Conservation (phyloP, 2,888 invertebrate genomes). For the Cabera pusaria region DNA sequence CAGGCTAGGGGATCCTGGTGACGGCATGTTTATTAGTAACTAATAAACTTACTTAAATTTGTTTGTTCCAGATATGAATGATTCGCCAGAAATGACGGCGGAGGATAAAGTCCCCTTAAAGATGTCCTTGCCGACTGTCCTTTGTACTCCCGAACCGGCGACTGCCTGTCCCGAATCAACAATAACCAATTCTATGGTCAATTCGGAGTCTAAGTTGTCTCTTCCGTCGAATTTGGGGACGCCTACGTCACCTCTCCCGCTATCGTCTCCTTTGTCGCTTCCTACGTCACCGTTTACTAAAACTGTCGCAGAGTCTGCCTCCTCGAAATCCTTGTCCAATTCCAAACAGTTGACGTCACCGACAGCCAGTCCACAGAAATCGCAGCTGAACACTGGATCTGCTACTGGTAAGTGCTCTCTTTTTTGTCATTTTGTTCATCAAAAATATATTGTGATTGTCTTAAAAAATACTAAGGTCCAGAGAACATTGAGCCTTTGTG, state of each 20-base stretch:
- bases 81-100: constrained; percentile 47
- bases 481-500: too few species aligned
- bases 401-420: constrained; percentile 68
- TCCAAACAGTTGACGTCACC: constrained; percentile 35
- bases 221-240: constrained; percentile 67
- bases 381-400: constrained; percentile 52
- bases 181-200: constrained; percentile 47
- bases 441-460: too few species aligned
- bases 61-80: constrained; percentile 59
- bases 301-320: constrained; percentile 45
- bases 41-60: too few species aligned
- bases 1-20: too few species aligned
- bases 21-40: too few species aligned
- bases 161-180: constrained; percentile 44
- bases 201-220: constrained; percentile 68
- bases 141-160: constrained; percentile 56
- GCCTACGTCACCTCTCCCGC: constrained; percentile 63
- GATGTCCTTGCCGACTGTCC: constrained; percentile 66
- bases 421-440: too few species aligned
- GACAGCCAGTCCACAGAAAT: constrained; percentile 37
- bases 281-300: constrained; percentile 66
- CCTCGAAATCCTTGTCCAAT: constrained; percentile 50
- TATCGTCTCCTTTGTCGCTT: constrained; percentile 66
- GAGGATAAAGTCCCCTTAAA: constrained; percentile 49
- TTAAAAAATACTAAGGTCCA: too few species aligned